phyloP scores from a whole-genome alignment of 2,113 vertebrate species.

The Prochilodus magdalenae region DNA sequence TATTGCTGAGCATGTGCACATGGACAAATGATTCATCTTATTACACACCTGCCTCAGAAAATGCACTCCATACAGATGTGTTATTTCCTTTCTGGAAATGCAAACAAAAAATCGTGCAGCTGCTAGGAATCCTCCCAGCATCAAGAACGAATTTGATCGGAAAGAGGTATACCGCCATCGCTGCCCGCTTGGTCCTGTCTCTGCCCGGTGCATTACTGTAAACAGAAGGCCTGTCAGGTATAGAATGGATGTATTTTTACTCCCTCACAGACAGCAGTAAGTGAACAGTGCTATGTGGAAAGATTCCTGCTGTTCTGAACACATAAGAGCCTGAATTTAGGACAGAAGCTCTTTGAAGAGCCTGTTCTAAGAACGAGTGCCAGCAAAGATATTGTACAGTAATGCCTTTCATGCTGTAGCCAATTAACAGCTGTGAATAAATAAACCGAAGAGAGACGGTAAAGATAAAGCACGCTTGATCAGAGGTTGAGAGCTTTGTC shows the following conservation, averaged over 20 bases:
- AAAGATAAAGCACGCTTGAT: conserved; percentile 33
- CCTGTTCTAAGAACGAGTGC: conserved; percentile 13
- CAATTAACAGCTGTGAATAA: conserved; percentile 47
- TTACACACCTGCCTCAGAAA: conserved; percentile 27
- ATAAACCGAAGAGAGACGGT: not conserved
- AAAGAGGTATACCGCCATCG: conserved; percentile 27
- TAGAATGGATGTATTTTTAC: conserved; percentile 20
- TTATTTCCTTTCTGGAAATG: conserved; percentile 40
- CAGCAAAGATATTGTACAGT: conserved; percentile 27
- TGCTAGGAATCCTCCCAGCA: conserved; percentile 19
- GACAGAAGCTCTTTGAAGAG: conserved; percentile 20
- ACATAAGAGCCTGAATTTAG: not conserved
- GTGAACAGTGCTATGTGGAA: not conserved
- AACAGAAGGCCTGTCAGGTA: not conserved
- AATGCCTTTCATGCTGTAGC: conserved; percentile 51
- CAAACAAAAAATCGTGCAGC: conserved; percentile 24
- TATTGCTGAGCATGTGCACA: conserved; percentile 54
- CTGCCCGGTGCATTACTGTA: conserved; percentile 6
- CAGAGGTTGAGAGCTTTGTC: conserved; percentile 39
- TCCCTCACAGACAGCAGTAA: not conserved
- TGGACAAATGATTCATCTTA: conserved; percentile 25
- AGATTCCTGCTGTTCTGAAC: not conserved
- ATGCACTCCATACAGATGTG: not conserved
- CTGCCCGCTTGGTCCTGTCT: conserved; percentile 17
- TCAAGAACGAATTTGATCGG: conserved; percentile 30